phyloP scores from a whole-genome alignment of 2,797 vertebrate genomes.

The Platyrinchus mystaceus region DNA sequence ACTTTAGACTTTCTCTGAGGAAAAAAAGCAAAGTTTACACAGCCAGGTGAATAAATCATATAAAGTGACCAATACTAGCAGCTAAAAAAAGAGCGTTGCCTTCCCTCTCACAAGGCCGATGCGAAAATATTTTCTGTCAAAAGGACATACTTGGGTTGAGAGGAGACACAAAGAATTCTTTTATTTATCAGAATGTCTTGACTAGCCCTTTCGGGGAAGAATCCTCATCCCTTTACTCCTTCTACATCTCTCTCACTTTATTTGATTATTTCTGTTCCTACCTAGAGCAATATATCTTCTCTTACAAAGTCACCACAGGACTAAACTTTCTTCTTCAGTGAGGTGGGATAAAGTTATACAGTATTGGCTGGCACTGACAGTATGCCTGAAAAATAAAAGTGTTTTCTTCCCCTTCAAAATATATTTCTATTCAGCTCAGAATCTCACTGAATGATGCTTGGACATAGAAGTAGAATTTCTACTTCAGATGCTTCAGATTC shows the following conservation, averaged over 20 bases:
- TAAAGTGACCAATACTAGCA: not conserved
- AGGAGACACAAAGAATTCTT: not conserved
- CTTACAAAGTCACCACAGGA: not conserved
- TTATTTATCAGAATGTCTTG: not conserved
- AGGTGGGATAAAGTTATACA: not conserved
- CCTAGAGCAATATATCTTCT: not conserved
- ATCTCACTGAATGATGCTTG: fast-evolving
- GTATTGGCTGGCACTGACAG: not conserved
- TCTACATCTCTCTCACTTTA: not conserved
- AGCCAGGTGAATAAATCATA: not conserved
- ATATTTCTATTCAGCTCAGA: not conserved
- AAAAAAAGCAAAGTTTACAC: not conserved
- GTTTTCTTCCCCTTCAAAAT: not conserved
- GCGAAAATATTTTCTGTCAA: not conserved
- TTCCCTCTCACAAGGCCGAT: not conserved
- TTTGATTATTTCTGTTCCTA: not conserved
- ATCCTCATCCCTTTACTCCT: not conserved
- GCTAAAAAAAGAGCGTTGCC: not conserved
- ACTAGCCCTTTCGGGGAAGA: not conserved
- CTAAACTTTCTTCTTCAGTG: not conserved
- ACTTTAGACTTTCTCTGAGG: not conserved
- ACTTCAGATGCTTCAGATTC: not conserved
- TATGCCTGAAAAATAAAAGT: not conserved
- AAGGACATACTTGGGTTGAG: not conserved
- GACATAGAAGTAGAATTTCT: not conserved